Evolutionary conservation across 2,888 invertebrate species (phyloP), one percentile per base, ranked within the genome.

Genomic region (Meiosimyza decipiens): DNA sequence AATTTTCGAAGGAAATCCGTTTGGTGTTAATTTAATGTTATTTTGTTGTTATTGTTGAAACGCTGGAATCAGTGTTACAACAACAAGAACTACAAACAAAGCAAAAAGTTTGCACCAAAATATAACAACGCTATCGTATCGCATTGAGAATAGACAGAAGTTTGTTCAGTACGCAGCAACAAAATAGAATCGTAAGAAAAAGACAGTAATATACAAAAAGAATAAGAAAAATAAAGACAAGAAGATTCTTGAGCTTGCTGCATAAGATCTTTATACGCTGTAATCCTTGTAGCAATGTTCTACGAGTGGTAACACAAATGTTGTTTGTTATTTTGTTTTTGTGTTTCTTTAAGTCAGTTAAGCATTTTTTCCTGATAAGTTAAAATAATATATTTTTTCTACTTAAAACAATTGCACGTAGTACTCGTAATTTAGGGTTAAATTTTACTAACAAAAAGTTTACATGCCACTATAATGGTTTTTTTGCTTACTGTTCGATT

Each of bases 21-120:
- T 72, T 67, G 73, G 71, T 71, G 71, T 67, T 73, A 72, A 74
- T 75, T 73, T 71, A 75, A 71, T 73, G 71, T 64, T 62, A 57
- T 73, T 72, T 49, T 68, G 47, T 67, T 67, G 64, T 68, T 59
- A 22, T 55, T 47, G 16, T 49, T 71, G 73, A 68, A 65, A 69
- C 68, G 55, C 67, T 55, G 69, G 55, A 68, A 73, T 69, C 68
- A 71, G 28, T 65, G 65, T 50, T 59, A 40, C 54, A 52, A 51
- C 60, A 50, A 51, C 22, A 52, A 13, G 1, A 47, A 47, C 50
- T 3, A 18, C 6, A 67, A 67, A 54, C 66, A 66, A 60, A 40
- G 50, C 40, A 47, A 50, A 47, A 57, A 40, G 40, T 40, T 40
- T 40, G 6, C 9, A 9, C 40, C 40, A 40, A 15, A 67, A 28